Base-by-base conservation (phyloP, 1,140 invertebrate species). In the Temnothorax longispinosus region DNA sequence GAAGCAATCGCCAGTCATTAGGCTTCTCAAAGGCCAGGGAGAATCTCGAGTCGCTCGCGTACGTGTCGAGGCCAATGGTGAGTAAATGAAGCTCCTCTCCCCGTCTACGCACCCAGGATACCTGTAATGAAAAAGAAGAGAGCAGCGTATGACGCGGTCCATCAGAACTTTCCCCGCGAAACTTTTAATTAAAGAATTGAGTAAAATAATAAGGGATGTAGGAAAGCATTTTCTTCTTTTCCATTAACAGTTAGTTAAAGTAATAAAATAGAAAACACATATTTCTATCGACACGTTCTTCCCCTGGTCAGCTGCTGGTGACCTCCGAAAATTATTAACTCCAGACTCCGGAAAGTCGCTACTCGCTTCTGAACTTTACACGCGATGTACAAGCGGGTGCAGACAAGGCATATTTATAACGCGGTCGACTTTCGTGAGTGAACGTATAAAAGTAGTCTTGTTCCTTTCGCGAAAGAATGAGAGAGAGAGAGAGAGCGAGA, bases 1-100 rank as follows among this genome's bases (percentile, higher is more conserved):
- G 96, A 84, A 97, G 96, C 87, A 98, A 94, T 88, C 97, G 96
- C 97, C 97, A 98, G 93, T 98, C 96, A 94, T 98, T 97, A n/a
- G 97, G 97, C 77, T 96, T 96, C 94, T 97, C 96, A 92, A 97
- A 97, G 77, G 97, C 97, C 67, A 98, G 94, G 15, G 97, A 97
- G 89, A 97, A 97, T 60, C 97, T 95, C n/a, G 96, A 96, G 89
- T 98, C 98, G n/a, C 97, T 97, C 72, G 97, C 97, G 94, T 98
- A 98, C 0, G 97, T 98, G 91, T 97, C 97, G 67, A 96, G 95
- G 4, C 97, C 98, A 87, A 97, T 97, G 1, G 97, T 98, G 1
- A 98, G 96, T 21, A 98, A 95, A 87, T 97, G 97, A 0, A 98
- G 95, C 56, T 98, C 97, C 4, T 97, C 97, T 3, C 96, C 97